phyloP scores from a whole-genome alignment of 2,113 vertebrate genomes.

The Istiophorus platypterus region DNA sequence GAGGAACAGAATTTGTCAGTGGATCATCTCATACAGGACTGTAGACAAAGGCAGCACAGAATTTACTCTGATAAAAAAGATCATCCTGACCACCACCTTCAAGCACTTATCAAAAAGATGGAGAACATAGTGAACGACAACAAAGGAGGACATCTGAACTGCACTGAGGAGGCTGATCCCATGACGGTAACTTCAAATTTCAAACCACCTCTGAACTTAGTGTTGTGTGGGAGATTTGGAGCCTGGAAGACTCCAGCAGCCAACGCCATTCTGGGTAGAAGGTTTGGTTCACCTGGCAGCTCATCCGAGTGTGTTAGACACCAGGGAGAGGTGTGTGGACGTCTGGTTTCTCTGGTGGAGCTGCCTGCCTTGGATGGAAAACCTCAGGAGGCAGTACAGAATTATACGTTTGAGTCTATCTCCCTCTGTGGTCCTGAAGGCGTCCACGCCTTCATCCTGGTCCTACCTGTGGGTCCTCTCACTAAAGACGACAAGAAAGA shows the following conservation, averaged over 20 bases:
- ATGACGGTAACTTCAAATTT: no score
- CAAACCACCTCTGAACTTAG: slow-evolving; percentile 47
- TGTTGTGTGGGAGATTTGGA: slow-evolving; percentile 50
- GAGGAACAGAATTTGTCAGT: neutral
- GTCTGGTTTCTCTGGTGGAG: slow-evolving; percentile 38
- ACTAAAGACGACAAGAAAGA: slow-evolving; percentile 54
- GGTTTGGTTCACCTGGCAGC: neutral
- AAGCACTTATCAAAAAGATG: slow-evolving; percentile 43
- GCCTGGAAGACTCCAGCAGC: slow-evolving; percentile 34
- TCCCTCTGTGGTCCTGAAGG: slow-evolving; percentile 48
- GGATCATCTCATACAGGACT: slow-evolving; percentile 38
- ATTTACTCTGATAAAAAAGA: slow-evolving; percentile 14
- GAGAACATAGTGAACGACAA: slow-evolving; percentile 40
- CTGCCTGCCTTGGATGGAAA: slow-evolving; percentile 52
- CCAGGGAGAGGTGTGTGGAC: slow-evolving; percentile 45
- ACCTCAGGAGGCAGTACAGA: neutral
- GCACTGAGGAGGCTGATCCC: neutral
- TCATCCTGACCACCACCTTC: accelerated
- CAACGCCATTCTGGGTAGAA: slow-evolving; percentile 36
- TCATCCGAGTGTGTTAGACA: slow-evolving; percentile 36
- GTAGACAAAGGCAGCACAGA: slow-evolving; percentile 9
- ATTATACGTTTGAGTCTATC: neutral
- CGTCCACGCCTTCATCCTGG: slow-evolving; percentile 53
- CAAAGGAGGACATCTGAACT: slow-evolving; percentile 31
- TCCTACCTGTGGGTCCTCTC: slow-evolving; percentile 34